A percentile compares a stretch with the other conserved stretches of the same genome.
Evolutionary conservation across 37 sponge, comb jelly and placozoan species (phyloP).

Genomic region (Theonella swinhoei): DNA sequence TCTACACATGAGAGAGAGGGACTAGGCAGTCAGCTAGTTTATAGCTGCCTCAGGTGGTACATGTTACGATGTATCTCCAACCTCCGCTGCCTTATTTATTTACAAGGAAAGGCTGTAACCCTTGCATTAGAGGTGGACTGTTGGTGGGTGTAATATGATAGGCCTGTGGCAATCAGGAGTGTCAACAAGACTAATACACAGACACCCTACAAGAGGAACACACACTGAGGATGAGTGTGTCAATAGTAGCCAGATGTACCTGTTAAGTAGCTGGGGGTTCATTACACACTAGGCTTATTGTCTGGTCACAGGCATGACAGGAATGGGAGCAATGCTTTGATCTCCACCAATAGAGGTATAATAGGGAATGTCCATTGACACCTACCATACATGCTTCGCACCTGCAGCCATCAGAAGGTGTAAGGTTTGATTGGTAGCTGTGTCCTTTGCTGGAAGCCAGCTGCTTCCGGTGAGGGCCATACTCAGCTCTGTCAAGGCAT

Average conservation of each 20-base stretch:
- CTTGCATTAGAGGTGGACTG: neutral
- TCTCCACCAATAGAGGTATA: neutral
- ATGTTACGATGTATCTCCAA: too few relatives aligned
- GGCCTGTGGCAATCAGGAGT: neutral
- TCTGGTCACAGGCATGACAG: neutral
- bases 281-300: neutral
- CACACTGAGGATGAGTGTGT: too few relatives aligned
- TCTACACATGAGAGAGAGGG: too few relatives aligned
- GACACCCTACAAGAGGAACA: neutral
- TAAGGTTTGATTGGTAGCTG: neutral
- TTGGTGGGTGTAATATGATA: neutral
- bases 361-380: neutral
- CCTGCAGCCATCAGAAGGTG: neutral
- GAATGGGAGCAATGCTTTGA: neutral
- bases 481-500: neutral
- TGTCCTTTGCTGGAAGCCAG: neutral
- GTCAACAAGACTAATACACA: neutral
- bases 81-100: too few relatives aligned
- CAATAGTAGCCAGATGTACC: neutral
- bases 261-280: neutral
- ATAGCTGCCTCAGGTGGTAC: too few relatives aligned
- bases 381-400: neutral
- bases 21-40: too few relatives aligned
- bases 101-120: neutral
- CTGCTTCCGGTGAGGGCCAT: neutral